Base-by-base conservation (phyloP, 1,140 invertebrate species). In the Drosophila seguyi region DNA sequence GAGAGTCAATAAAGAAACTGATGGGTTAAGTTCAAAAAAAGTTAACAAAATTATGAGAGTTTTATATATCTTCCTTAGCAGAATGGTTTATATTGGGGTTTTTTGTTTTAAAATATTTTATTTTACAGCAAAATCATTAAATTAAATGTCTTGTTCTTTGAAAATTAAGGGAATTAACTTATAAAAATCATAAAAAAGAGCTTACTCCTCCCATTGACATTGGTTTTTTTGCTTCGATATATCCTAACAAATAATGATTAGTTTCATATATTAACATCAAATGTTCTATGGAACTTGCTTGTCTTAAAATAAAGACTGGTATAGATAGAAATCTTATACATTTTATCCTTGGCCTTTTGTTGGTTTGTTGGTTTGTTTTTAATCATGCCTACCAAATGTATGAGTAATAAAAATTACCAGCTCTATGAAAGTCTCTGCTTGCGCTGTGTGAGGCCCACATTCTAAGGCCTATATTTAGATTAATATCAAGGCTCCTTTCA, bases 401-500 rank as follows among this genome's bases (percentile, higher is more conserved):
- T 53, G 20, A 36, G 20, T n/a, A 22, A 53, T 36, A 36, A 53
- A 36, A 36, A 20, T 16, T 7, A 53, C 18, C 16, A 52, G 13
- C 11, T 20, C 13, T 20, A 22, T 8, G 18, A 53, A 36, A 53
- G 7, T 2, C 50, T 34, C 14, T 22, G 18, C 48, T 34, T 34
- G 18, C 8, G 13, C 14, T 4, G 31, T 20, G 6, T 22, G 2
- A 5, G 31, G 7, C 11, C 20, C 52, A 22, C 56, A 31, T 18
- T 45, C 7, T 0, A 13, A 8, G 34, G 36, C 50, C 20, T 47
- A 72, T 20, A 27, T 50, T 48, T 72, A 59, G 52, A 58, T 60
- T 41, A 44, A 72, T 59, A 72, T 72, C 52, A 22, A 55, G 53
- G n/a, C 25, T 34, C n/a, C 38, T 44, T 53, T 53, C 63, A 36